Evolutionary conservation across 2,797 vertebrate genomes (phyloP), one percentile per base, ranked within the genome.

Genomic region (Hydrocynus forskahlii): DNA sequence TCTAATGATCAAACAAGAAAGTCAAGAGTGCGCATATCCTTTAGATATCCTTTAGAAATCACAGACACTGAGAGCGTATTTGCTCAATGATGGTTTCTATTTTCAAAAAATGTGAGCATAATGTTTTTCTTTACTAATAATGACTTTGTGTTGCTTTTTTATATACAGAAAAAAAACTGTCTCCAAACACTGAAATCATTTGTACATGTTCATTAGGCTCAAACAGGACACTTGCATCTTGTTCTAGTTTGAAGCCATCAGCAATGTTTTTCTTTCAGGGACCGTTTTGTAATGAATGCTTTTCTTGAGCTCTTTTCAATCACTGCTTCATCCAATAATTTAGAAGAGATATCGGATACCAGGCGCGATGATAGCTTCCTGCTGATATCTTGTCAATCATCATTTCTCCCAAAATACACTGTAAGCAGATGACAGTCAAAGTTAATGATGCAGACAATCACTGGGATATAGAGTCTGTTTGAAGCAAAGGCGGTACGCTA

Each of bases 71-170:
- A 83, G 82, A 86, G 87, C 75, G 85, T 86, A 57, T 57, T 71
- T 83, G 82, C 83, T 75, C 74, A 84, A 89, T 89, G 88, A 86
- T 90, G 90, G 85, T 90, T 92, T 81, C 66, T 87, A 83, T 92
- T 91, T 88, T 78, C 84, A 83, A 90, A 50, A 88, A 85, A 89
- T 84, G 79, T 87, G 86, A 88, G 87, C 86, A 84, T 90, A 88
- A 84, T 89, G 84, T 86, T 84, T 88, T 83, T 68, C 77, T 87
- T 82, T 85, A 62, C 50, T 71, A 71, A 64, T 81, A 69, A 81
- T 76, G 66, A 71, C 84, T 73, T 85, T 82, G 82, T 77, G 81
- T 68, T 72, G 86, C 84, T 87, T 67, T 72, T 75, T 69, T 86
- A 72, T 84, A 57, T 75, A 71, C 29, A 75, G 29, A 70, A 55